Percentiles rank a stretch among this genome's conserved stretches.
phyloP scores from a whole-genome alignment of 2,113 vertebrate species.

The Genyomyrus donnyi region DNA sequence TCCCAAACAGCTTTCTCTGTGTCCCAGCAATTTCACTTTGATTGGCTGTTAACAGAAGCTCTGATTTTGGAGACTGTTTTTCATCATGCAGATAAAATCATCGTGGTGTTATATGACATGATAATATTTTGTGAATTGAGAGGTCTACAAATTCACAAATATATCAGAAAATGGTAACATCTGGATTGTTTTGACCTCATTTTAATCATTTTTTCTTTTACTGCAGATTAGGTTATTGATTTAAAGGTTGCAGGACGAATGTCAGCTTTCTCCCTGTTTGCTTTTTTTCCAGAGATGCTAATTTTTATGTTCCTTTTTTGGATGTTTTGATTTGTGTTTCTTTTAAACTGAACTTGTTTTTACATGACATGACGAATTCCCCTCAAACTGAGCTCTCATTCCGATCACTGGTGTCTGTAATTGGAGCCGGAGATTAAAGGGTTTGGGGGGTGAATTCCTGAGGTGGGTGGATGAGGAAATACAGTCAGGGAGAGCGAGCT shows the following conservation, averaged over 20 bases:
- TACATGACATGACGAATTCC: neutral
- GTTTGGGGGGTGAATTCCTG: neutral
- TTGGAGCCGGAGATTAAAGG: neutral
- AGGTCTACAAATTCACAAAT: neutral
- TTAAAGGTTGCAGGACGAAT: neutral
- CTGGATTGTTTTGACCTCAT: neutral
- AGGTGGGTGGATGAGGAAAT: neutral
- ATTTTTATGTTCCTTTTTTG: neutral
- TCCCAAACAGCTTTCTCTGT: neutral
- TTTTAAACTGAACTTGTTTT: neutral
- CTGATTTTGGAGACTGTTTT: neutral
- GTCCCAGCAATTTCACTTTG: neutral
- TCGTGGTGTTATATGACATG: neutral
- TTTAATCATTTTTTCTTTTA: neutral
- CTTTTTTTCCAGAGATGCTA: neutral
- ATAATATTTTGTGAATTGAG: neutral
- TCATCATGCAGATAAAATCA: neutral
- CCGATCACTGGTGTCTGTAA: neutral
- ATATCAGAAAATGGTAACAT: neutral
- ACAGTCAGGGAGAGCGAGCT: neutral
- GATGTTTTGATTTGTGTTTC: neutral
- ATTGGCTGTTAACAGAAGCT: neutral
- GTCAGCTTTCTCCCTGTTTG: neutral
- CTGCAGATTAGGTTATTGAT: neutral
- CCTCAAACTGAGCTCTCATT: neutral